Conservation (phyloP, 2,113 vertebrate genomes). For the Eudyptes chrysolophus region DNA sequence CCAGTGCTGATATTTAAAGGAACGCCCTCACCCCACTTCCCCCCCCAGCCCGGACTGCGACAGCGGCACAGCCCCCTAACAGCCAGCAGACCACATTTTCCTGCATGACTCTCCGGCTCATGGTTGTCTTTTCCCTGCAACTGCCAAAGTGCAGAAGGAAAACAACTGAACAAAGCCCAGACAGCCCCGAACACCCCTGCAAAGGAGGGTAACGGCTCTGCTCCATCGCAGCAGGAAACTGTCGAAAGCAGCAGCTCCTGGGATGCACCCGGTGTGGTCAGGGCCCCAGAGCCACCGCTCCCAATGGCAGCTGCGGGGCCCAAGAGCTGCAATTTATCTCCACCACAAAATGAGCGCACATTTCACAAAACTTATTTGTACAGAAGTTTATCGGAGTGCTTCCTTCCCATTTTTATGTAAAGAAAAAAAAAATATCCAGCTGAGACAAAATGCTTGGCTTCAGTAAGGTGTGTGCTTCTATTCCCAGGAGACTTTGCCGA, state of each 20-base stretch:
- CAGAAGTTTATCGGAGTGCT: background rate
- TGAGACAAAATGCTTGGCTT: background rate
- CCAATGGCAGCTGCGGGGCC: fast-evolving
- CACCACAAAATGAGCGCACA: background rate
- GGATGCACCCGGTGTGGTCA: fast-evolving
- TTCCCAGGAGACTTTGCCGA: background rate
- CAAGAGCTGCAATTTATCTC: background rate
- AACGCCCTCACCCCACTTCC: fast-evolving
- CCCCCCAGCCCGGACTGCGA: fast-evolving
- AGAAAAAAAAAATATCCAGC: background rate
- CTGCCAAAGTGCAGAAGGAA: background rate
- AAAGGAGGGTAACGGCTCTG: background rate
- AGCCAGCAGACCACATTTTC: background rate
- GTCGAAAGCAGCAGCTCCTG: background rate
- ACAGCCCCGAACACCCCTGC: fast-evolving
- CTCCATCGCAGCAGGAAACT: fast-evolving
- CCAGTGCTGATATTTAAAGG: fast-evolving
- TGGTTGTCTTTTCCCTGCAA: background rate
- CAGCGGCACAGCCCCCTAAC: background rate
- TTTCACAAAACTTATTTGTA: background rate
- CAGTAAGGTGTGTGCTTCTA: fast-evolving
- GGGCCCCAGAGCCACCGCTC: background rate
- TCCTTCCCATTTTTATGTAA: background rate
- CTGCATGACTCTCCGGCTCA: fast-evolving
- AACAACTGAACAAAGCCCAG: background rate